Conservation (phyloP, 2,888 invertebrate species). For the Noctua comes region DNA sequence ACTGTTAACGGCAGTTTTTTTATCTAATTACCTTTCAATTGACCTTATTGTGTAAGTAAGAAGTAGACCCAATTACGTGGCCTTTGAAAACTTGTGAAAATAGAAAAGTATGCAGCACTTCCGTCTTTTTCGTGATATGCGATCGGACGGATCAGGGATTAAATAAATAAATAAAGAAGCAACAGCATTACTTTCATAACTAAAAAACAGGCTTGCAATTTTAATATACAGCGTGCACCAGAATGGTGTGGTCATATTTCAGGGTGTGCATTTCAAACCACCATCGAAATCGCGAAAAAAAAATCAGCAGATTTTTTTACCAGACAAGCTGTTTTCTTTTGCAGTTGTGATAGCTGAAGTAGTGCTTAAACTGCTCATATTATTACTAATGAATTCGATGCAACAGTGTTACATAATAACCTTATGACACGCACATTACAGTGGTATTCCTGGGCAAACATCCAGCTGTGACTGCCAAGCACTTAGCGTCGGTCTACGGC, state of each 20-base stretch:
- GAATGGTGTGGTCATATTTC: not conserved
- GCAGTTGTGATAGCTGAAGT: no score
- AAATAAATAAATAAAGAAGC: not conserved
- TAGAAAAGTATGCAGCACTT: not conserved
- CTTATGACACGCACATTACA: slow-evolving; percentile 76
- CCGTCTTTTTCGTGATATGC: not conserved
- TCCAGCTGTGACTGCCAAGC: slow-evolving; percentile 91
- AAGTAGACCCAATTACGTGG: not conserved
- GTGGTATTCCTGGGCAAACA: slow-evolving; percentile 93
- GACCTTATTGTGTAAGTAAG: not conserved
- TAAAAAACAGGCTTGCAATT: not conserved
- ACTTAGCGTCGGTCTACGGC: slow-evolving; percentile 89
- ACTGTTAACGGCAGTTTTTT: not conserved
- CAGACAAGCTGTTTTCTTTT: no score
- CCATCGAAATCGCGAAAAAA: not conserved
- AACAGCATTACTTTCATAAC: not conserved
- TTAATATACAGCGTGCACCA: not conserved
- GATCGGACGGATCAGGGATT: not conserved
- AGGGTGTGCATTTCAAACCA: no score
- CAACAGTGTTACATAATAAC: not conserved
- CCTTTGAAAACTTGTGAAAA: not conserved
- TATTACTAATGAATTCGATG: not conserved
- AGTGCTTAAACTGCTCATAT: not conserved
- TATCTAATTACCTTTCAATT: not conserved
- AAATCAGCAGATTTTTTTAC: no score